Evolutionary conservation across 2,888 invertebrate genomes (phyloP), one percentile per base, ranked within the genome.

Genomic region (Caenorhabditis panamensis): DNA sequence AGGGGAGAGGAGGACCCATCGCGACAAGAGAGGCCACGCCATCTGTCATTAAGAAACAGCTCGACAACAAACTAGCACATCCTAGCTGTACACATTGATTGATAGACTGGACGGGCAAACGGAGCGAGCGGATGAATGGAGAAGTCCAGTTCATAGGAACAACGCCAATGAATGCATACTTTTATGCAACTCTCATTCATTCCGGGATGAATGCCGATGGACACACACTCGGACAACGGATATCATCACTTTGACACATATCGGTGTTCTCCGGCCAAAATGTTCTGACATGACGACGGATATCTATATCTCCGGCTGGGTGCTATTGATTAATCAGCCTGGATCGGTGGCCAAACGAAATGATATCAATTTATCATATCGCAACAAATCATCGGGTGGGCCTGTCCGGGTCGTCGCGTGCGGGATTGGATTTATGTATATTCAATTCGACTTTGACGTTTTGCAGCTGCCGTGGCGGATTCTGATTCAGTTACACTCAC

Each of bases 21-120:
- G 53, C 58, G 64, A 64, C 72, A 73, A 37, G 54, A 73, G 64
- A 64, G 64, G 73, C 64, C 73, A 73, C 72, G 72, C 73, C 75
- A 75, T 75, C 75, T 75, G 75, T 75, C 75, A 75, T 75, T 66
- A 75, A 75, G 75, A 75, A 75, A 75, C 75, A 75, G 75, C 75
- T 75, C 75, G 66, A 75, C 75, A 66, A 66, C 66, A 75, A 66
- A 75, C 73, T 73, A 64, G 73, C 73, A 58, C 59, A 59, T 75
- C 73, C 75, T 61, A 63, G 72, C 64, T 66, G 66, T 75, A 75
- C 75, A 75, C 75, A 75, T 75, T 75, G 75, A 75, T 75, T 75
- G 75, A 75, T 75, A 66, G 75, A 59, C 75, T 66, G 66, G 75
- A 28, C 66, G 59, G 66, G 44, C 61, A 71, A 71, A 71, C 53